phyloP scores from a whole-genome alignment of 1,140 invertebrate genomes.

The Nomia melanderi region DNA sequence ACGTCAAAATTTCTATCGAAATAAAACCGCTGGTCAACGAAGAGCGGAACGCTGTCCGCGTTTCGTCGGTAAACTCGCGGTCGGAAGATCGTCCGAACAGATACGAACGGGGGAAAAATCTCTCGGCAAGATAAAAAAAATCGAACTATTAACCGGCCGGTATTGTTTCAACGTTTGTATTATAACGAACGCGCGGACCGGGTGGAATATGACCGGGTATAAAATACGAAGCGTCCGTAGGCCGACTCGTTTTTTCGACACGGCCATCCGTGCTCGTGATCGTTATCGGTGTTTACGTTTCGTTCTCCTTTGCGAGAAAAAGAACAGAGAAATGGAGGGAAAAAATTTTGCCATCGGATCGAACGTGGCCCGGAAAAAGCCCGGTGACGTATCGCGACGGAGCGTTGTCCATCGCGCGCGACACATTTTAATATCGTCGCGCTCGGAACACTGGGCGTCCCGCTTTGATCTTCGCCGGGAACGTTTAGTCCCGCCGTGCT shows the following conservation, averaged over 20 bases:
- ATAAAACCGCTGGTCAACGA: background rate
- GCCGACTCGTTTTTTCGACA: background rate
- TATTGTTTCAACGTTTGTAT: constrained; percentile 36
- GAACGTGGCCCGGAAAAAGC: background rate
- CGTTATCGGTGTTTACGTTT: constrained; percentile 23
- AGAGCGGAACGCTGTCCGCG: background rate
- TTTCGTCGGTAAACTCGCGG: background rate
- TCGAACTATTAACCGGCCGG: background rate
- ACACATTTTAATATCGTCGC: background rate
- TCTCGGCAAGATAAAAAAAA: constrained; percentile 25
- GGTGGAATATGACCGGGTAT: constrained; percentile 38
- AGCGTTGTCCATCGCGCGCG: background rate
- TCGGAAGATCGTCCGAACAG: background rate
- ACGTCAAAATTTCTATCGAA: background rate
- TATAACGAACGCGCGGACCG: constrained; percentile 14
- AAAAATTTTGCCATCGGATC: background rate
- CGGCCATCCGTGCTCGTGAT: constrained; percentile 13
- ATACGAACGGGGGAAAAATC: background rate
- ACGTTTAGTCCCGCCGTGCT: background rate
- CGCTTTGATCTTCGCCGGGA: background rate
- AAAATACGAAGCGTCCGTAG: constrained; percentile 22
- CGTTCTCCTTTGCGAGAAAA: background rate
- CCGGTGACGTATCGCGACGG: background rate
- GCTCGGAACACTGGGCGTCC: background rate
- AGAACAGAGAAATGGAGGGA: background rate